These are phyloP conservation scores for Orchestes rusci DNA, from an alignment of 2,888 invertebrate species.

Conservation along the genomic window DNA sequence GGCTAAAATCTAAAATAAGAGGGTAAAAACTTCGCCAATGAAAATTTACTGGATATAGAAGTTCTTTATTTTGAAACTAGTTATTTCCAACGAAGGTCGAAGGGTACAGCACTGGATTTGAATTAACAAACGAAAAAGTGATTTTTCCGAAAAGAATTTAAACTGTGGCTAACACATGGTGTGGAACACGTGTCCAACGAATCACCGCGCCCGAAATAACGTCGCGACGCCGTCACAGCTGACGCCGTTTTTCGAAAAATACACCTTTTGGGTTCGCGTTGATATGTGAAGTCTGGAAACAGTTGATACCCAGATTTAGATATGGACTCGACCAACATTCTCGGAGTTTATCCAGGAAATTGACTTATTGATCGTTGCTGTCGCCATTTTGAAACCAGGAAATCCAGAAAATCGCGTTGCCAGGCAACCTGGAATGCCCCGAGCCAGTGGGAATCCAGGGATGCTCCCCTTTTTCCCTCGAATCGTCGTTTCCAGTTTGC, in stretches of 20 bases:
- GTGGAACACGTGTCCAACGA: constrained; percentile 22
- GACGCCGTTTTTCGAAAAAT: no score
- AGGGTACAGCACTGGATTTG: no score
- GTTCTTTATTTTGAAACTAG: no score
- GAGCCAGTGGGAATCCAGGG: constrained; percentile 17
- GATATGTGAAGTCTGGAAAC: no score
- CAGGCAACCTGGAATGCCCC: constrained; percentile 15
- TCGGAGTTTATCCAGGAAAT: no score
- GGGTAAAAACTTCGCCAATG: no score
- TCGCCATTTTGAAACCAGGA: constrained; percentile 13
- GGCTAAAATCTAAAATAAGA: no score
- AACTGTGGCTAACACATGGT: constrained; percentile 24
- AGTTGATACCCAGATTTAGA: no score
- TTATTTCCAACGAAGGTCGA: no score
- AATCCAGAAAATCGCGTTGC: constrained; percentile 29
- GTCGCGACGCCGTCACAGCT: constrained; percentile 23
- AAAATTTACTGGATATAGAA: no score
- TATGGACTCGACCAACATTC: no score
- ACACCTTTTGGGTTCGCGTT: constrained; percentile 10
- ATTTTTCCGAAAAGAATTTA: constrained; percentile 23
- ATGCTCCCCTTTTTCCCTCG: constrained; percentile 8
- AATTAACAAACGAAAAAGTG: constrained; percentile 21
- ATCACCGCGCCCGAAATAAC: constrained; percentile 21
- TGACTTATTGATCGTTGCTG: constrained; percentile 27
- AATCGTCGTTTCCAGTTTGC: no score